Evolutionary conservation across 2,888 invertebrate species (phyloP), one percentile per base, ranked within the genome.

Genomic region (Nasonovia ribisnigri): DNA sequence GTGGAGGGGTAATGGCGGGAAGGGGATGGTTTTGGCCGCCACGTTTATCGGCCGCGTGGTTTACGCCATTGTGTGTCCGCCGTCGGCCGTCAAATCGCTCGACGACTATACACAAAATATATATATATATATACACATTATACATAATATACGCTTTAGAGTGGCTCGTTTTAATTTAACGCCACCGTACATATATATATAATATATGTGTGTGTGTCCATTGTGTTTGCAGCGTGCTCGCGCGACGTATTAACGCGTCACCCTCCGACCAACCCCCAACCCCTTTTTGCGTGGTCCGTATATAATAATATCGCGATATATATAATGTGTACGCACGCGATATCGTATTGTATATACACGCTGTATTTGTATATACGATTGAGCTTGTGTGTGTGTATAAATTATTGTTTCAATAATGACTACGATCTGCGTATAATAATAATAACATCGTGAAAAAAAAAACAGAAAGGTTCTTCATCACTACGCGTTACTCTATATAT

Each of bases 151-250:
- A 77, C 86, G 46, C 46, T 29, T 46, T 46, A 86, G 16, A 88
- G 87, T 36, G 88, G 51, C 92, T 26, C 8, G 54, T 92, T 92
- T 88, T 92, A 92, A 92, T 92, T 92, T 88, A 92, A 92, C 51
- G 92, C 77, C 67, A 13, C 51, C 67, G 48, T 77, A 20, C 20
- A 20, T 20, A 20, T 54, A 1, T 48, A 3, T 48, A 11, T 51
- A 24, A 24, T 57, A 13, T 88, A 11, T 46, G 46, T 46, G 46
- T 11, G 46, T 46, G 46, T 46, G 26, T 57, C 60, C 60, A 90
- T 90, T 67, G 90, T 90, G 60, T 46, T 54, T 46, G 16, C 43
- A 36, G n/a, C 42, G 20, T 43, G 89, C 42, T 10, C 36, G 77
- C 48, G 77, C 67, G 89, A 67, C 77, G 48, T 48, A 77, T 51